Evolutionary conservation across 2,113 vertebrate genomes (phyloP).

Genomic region (Pelvicachromis taeniatus): DNA sequence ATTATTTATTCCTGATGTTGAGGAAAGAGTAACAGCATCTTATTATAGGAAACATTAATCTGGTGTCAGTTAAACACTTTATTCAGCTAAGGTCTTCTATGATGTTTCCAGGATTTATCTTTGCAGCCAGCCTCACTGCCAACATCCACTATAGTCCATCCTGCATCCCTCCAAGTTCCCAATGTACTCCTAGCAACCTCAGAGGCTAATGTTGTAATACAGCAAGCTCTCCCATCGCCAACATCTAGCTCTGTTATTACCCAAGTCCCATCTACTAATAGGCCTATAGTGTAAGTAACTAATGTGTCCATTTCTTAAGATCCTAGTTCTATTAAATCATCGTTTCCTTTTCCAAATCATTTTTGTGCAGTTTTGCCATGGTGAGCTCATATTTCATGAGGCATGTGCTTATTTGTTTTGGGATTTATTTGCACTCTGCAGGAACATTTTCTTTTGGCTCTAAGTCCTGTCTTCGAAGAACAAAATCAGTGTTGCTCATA

Average conservation of each 20-base stretch:
- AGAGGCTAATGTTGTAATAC: constrained; percentile 97
- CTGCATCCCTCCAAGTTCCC: constrained; percentile 96
- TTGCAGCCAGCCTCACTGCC: constrained; percentile 93
- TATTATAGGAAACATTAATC: neutral
- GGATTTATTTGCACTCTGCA: constrained; percentile 20
- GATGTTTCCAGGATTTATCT: constrained; percentile 87
- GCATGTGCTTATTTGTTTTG: constrained; percentile 51
- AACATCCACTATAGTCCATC: constrained; percentile 94
- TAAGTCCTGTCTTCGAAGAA: neutral
- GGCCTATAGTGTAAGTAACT: constrained; percentile 96
- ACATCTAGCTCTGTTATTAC: constrained; percentile 99
- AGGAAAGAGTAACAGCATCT: neutral
- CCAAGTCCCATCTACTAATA: constrained; percentile 94
- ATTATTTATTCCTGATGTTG: neutral
- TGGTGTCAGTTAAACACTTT: constrained; percentile 47
- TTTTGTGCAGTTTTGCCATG: constrained; percentile 46
- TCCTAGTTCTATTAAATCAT: constrained; percentile 28
- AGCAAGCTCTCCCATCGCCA: constrained; percentile 96
- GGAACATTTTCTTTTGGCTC: constrained; percentile 1
- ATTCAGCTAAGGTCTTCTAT: constrained; percentile 73
- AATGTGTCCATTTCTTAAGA: constrained; percentile 54
- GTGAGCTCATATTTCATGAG: constrained; percentile 35
- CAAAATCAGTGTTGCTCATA: constrained; percentile 34
- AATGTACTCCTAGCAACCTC: constrained; percentile 95
- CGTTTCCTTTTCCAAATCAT: constrained; percentile 21